phyloP scores from a whole-genome alignment of 2,113 vertebrate species.

The Chauna torquata region DNA sequence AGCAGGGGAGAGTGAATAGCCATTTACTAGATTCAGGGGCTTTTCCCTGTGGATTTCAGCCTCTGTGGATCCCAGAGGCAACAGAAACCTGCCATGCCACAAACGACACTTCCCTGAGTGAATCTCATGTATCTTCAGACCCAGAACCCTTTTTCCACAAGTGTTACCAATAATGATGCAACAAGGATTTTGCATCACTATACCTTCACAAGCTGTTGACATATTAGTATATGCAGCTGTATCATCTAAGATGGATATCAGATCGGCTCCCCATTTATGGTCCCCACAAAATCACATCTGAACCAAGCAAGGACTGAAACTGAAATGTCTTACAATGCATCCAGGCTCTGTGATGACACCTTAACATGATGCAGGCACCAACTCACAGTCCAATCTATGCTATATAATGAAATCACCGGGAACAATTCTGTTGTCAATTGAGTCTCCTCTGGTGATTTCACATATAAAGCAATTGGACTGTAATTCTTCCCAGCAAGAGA shows the following conservation, averaged over 20 bases:
- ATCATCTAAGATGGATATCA: neutral
- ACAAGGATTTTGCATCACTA: neutral
- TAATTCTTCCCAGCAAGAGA: neutral
- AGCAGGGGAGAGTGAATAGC: neutral
- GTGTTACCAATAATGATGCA: neutral
- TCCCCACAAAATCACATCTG: neutral
- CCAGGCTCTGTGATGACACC: neutral
- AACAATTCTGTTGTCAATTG: neutral
- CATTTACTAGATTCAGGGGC: neutral
- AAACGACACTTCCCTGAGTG: neutral
- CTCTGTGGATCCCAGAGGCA: neutral
- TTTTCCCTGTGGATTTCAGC: neutral
- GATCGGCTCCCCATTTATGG: neutral
- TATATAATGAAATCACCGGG: neutral
- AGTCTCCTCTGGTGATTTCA: neutral
- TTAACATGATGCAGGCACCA: neutral
- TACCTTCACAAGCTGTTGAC: accelerated
- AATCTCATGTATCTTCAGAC: neutral
- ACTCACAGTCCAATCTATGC: neutral
- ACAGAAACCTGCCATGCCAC: neutral
- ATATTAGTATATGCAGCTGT: neutral
- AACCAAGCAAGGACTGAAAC: accelerated
- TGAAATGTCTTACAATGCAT: neutral
- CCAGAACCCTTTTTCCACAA: neutral
- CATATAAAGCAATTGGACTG: neutral